Conservation (phyloP, 2,113 vertebrate species). For the Kryptolebias marmoratus region DNA sequence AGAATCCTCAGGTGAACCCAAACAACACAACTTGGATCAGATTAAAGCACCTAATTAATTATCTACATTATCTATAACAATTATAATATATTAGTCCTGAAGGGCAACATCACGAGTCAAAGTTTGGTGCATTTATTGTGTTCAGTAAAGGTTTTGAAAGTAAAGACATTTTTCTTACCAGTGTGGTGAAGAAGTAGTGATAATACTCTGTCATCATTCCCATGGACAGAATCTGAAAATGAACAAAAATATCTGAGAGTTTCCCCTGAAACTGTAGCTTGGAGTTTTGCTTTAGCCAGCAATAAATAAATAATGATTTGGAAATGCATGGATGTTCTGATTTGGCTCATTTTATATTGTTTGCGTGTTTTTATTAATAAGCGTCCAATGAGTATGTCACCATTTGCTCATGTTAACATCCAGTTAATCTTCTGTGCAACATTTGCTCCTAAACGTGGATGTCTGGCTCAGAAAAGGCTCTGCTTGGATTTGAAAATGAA, state of each 20-base stretch:
- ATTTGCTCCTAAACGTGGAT: slow-evolving; percentile 40
- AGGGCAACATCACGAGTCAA: neutral
- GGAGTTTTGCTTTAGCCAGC: neutral
- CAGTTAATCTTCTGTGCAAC: slow-evolving; percentile 48
- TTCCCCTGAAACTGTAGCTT: neutral
- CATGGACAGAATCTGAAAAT: slow-evolving; percentile 92
- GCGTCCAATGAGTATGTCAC: slow-evolving; percentile 13
- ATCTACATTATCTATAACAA: too few relatives aligned
- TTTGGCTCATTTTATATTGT: slow-evolving; percentile 23
- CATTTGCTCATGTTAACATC: slow-evolving; percentile 34
- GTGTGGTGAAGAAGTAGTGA: slow-evolving; percentile 97
- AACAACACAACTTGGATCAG: neutral
- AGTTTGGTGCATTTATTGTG: too few relatives aligned
- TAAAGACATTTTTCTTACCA: slow-evolving; percentile 84
- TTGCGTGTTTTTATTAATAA: slow-evolving; percentile 24
- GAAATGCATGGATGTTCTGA: slow-evolving; percentile 13
- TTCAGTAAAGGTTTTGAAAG: neutral
- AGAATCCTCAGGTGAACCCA: slow-evolving; percentile 19
- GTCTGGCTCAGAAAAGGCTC: slow-evolving; percentile 50
- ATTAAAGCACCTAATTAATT: slow-evolving; percentile 29
- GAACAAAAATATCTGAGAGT: slow-evolving; percentile 18
- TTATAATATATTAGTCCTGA: too few relatives aligned
- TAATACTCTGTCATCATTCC: slow-evolving; percentile 99
- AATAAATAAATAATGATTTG: slow-evolving; percentile 7
- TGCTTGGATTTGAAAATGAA: slow-evolving; percentile 48